A percentile compares a stretch with the other conserved stretches of the same genome.
Conservation (phyloP, 2,797 vertebrate genomes). For the Nasua narica region DNA sequence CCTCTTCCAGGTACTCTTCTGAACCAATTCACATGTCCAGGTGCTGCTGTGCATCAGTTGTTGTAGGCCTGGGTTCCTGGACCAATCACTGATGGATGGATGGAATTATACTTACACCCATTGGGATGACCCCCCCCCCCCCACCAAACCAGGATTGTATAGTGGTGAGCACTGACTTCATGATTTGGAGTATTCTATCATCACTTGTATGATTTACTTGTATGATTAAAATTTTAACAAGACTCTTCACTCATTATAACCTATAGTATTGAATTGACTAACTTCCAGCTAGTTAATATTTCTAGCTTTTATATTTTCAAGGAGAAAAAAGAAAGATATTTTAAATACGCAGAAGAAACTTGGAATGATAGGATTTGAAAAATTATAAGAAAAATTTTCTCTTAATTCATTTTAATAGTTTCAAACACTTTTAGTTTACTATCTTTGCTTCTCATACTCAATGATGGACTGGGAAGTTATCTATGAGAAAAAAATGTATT, state of each 20-base stretch:
- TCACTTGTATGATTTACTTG: neutral
- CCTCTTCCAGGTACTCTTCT: neutral
- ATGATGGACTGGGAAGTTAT: neutral
- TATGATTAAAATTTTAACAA: neutral
- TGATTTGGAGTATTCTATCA: neutral
- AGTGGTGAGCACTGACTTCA: neutral
- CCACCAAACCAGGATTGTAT: neutral
- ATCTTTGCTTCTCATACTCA: neutral
- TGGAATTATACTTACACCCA: neutral
- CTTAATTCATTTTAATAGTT: neutral
- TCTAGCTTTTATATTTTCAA: neutral
- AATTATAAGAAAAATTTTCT: neutral
- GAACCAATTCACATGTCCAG: neutral
- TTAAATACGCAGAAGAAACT: neutral
- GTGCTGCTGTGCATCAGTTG: neutral
- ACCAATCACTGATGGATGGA: neutral
- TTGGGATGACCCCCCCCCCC: neutral
- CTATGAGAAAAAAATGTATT: neutral
- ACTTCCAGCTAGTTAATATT: neutral
- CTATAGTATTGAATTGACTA: neutral
- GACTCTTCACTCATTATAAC: neutral
- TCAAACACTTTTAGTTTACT: neutral
- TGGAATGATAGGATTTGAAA: neutral
- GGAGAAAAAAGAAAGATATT: neutral
- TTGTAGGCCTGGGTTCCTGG: neutral